These are phyloP conservation scores for Acronicta alni DNA, from an alignment of 2,888 invertebrate genomes.

Conservation along the genomic window DNA sequence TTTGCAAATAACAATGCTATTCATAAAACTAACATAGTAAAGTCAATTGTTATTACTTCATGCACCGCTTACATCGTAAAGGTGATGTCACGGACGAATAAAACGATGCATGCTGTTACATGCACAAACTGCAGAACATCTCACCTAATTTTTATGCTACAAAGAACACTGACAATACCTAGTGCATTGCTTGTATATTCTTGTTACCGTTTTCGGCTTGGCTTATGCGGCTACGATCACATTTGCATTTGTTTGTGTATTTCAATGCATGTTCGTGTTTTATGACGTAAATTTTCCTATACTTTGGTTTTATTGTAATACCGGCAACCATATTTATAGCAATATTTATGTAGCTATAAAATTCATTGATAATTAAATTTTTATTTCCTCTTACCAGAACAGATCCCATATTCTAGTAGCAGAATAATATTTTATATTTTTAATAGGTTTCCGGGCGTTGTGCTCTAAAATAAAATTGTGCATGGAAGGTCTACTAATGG, in stretches of 20 bases:
- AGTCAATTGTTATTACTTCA: neutral
- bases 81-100: conserved; percentile 24
- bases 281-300: conserved; percentile 13
- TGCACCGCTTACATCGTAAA: conserved; percentile 12
- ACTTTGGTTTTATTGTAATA: conserved; percentile 5
- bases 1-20: neutral
- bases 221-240: conserved; percentile 5
- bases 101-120: conserved; percentile 14
- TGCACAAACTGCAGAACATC: conserved; percentile 19
- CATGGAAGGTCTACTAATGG: conserved; percentile 33
- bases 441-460: neutral
- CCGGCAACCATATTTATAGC: conserved; percentile 12
- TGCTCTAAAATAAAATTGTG: conserved; percentile 7
- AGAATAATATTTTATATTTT: neutral
- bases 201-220: conserved; percentile 9
- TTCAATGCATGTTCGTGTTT: neutral
- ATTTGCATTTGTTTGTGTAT: conserved; percentile 1
- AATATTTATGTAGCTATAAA: conserved; percentile 15
- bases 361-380: conserved; percentile 10
- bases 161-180: conserved; percentile 17
- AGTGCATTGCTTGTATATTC: conserved; percentile 19
- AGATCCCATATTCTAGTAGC: conserved; percentile 6
- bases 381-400: conserved; percentile 16
- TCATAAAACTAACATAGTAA: conserved; percentile 3
- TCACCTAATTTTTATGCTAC: conserved; percentile 28